Evolutionary conservation across 2,888 invertebrate species (phyloP), one percentile per base, ranked within the genome.

Genomic region (Mimumesa dahlbomi): DNA sequence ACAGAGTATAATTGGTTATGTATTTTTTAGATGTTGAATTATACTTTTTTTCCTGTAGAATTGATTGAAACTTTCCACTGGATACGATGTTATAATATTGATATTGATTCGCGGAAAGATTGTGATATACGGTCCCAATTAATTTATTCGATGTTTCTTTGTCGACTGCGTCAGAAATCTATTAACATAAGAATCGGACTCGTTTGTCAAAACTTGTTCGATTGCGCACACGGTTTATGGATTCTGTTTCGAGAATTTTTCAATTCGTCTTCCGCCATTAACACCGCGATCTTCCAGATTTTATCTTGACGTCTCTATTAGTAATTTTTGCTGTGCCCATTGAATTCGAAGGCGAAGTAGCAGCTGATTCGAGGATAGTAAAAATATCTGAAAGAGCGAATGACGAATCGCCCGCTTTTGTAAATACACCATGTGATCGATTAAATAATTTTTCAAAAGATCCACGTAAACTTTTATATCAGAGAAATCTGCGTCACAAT

Each of bases 111-210:
- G n/a, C n/a, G n/a, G n/a, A n/a, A n/a, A n/a, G n/a, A n/a, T n/a
- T n/a, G n/a, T n/a, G n/a, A n/a, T n/a, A n/a, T n/a, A n/a, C n/a
- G n/a, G n/a, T n/a, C n/a, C n/a, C n/a, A n/a, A n/a, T n/a, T n/a
- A 49, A 29, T 21, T 43, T 34, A 25, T 49, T 43, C 34, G 14
- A 58, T 9, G 14, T 19, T 19, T 14, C 11, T 36, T 1, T 14
- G 2, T 0, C 6, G 16, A 21, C 50, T 25, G 7, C 3, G 25
- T 25, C 7, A n/a, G n/a, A 25, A 48, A 40, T 13, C 40, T 38
- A 69, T 73, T 73, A 56, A 36, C 67, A 62, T 73, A 29, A 62
- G 36, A 73, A 64, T 73, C 34, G 43, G 21, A 1, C 25, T 11
- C 42, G 43, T 62, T 11, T 38, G 43, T 57, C 61, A 49, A 25